These are phyloP conservation scores for Caloenas nicobarica DNA, from an alignment of 2,113 vertebrate genomes.

Conservation along the genomic window DNA sequence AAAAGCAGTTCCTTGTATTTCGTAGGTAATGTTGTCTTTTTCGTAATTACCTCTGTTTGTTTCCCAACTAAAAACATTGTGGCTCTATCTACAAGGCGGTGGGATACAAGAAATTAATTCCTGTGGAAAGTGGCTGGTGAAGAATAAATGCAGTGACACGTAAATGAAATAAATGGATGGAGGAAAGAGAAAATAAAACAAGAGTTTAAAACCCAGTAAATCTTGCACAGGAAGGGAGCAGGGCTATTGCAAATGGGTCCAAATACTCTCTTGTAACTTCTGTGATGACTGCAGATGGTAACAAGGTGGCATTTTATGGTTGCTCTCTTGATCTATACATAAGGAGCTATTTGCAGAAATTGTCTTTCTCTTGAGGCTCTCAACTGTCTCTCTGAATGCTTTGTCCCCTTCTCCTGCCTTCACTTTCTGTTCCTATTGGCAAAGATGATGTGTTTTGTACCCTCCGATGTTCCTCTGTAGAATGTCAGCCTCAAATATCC, in stretches of 20 bases:
- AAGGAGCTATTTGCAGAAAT: conserved; percentile 15
- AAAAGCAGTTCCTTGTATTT: background rate
- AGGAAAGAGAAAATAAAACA: background rate
- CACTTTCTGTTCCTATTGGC: conserved; percentile 9
- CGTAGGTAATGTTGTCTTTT: background rate
- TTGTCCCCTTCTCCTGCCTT: conserved; percentile 27
- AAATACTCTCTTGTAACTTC: background rate
- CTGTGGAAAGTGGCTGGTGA: background rate
- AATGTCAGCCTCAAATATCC: conserved; percentile 26
- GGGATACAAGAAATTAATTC: background rate
- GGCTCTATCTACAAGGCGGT: background rate
- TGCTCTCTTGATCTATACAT: conserved; percentile 40
- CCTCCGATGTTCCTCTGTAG: background rate
- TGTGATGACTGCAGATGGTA: background rate
- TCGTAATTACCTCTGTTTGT: background rate
- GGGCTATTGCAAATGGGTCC: background rate
- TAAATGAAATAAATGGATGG: background rate
- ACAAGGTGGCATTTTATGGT: conserved; percentile 33
- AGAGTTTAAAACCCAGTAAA: background rate
- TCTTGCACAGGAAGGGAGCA: background rate
- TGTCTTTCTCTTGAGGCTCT: conserved; percentile 16
- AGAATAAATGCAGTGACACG: background rate
- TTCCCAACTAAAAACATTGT: background rate
- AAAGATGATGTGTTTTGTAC: conserved; percentile 4
- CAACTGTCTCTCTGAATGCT: background rate